phyloP scores from a whole-genome alignment of 2,888 invertebrate species.

The Epirrhoe alternata region DNA sequence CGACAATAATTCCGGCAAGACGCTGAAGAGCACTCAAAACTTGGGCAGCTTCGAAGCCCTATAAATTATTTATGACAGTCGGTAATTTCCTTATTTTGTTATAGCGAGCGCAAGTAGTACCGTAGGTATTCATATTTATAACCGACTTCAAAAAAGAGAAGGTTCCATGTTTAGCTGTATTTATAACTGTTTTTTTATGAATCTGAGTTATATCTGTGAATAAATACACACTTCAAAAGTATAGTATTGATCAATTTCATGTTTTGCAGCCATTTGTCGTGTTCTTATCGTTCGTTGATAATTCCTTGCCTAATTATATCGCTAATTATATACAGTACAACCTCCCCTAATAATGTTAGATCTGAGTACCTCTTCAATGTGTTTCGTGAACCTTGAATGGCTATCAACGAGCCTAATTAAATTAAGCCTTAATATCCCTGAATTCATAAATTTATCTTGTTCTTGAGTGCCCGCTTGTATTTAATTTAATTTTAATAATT shows the following conservation, averaged over 20 bases:
- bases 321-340: constrained; percentile 13
- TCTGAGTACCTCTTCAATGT: constrained; percentile 61
- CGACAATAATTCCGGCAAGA: constrained; percentile 20
- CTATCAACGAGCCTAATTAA: constrained; percentile 61
- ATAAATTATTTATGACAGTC: constrained; percentile 80
- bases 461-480: constrained; percentile 43
- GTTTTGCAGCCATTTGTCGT: background rate
- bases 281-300: background rate
- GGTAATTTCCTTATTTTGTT: constrained; percentile 65
- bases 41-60: constrained; percentile 70
- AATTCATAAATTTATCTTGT: constrained; percentile 45
- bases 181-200: too few relatives aligned
- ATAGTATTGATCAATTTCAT: too few relatives aligned
- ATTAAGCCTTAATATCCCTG: constrained; percentile 53
- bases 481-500: constrained; percentile 44
- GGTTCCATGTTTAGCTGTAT: too few relatives aligned
- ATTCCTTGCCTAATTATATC: constrained; percentile 1
- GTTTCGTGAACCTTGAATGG: constrained; percentile 62
- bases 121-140: background rate
- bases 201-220: too few relatives aligned
- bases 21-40: constrained; percentile 72
- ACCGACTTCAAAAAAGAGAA: too few relatives aligned
- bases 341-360: constrained; percentile 71
- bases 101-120: constrained; percentile 31
- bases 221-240: too few relatives aligned